A percentile compares a stretch with the other conserved stretches of the same genome.
Conservation (phyloP, 23 tunicate genomes). For the Trididemnum clinides region DNA sequence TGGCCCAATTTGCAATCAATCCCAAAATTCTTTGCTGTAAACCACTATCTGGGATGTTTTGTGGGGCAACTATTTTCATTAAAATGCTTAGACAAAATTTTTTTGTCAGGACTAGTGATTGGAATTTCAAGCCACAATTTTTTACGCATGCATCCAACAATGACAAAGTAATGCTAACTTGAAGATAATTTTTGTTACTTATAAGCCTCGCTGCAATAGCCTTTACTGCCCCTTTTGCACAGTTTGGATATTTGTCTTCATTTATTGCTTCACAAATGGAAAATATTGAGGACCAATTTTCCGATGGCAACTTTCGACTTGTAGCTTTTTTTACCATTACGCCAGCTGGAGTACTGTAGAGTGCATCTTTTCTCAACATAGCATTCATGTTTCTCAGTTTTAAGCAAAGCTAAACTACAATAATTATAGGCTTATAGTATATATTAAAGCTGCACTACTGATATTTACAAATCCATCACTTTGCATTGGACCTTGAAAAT, state of each 20-base stretch:
- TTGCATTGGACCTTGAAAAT: no score
- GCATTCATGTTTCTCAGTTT: no score
- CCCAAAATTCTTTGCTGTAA: neutral
- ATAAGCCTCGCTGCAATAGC: constrained; percentile 42
- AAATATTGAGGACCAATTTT: neutral
- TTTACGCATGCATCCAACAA: constrained; percentile 51
- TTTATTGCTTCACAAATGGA: neutral
- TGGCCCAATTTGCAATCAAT: neutral
- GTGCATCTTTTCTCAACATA: no score
- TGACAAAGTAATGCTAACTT: constrained; percentile 34
- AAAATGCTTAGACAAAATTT: constrained; percentile 20
- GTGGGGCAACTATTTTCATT: neutral
- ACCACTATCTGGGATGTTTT: neutral
- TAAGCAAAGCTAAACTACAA: no score
- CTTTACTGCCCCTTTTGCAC: constrained; percentile 56
- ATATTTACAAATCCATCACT: no score
- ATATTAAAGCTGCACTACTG: no score
- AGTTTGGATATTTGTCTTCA: constrained; percentile 3
- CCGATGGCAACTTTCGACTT: neutral
- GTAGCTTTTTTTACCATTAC: neutral
- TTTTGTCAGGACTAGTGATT: neutral
- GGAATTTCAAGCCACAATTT: constrained; percentile 47
- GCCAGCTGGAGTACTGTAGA: constrained; percentile 5
- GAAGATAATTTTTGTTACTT: constrained; percentile 42
- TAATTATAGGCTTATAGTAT: no score